phyloP scores from a whole-genome alignment of 2,888 invertebrate species.

The Laothoe populi region DNA sequence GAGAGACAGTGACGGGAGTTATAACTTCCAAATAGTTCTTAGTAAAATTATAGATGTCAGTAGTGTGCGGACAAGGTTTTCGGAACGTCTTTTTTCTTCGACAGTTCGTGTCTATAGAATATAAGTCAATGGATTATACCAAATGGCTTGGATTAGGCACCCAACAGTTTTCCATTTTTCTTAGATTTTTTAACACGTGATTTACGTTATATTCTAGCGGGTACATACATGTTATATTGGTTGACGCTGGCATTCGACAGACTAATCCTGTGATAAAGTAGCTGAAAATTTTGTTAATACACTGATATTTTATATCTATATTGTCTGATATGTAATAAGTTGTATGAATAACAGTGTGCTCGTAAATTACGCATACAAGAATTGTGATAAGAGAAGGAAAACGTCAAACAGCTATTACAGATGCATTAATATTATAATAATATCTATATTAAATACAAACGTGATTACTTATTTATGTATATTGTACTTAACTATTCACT shows the following conservation, averaged over 20 bases:
- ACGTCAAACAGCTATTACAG: neutral
- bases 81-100: too few relatives aligned
- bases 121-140: slow-evolving; percentile 66
- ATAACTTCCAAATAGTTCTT: too few relatives aligned
- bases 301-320: neutral
- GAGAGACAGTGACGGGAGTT: too few relatives aligned
- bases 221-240: slow-evolving; percentile 24
- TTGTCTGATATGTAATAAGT: neutral
- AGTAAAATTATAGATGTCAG: too few relatives aligned
- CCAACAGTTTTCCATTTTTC: slow-evolving; percentile 50
- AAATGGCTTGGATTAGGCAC: slow-evolving; percentile 61
- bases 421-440: neutral
- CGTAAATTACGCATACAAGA: neutral
- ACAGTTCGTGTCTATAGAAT: too few relatives aligned
- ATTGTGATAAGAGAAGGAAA: slow-evolving; percentile 3
- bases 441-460: too few relatives aligned
- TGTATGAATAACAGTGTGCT: neutral
- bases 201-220: slow-evolving; percentile 44
- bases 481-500: too few relatives aligned
- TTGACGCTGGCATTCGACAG: slow-evolving; percentile 36
- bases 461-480: too few relatives aligned
- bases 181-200: slow-evolving; percentile 51
- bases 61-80: too few relatives aligned
- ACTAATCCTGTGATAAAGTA: slow-evolving; percentile 31
- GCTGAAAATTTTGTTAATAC: neutral